Evolutionary conservation across 2,797 vertebrate species (phyloP).

Genomic region (Coendou prehensilis): DNA sequence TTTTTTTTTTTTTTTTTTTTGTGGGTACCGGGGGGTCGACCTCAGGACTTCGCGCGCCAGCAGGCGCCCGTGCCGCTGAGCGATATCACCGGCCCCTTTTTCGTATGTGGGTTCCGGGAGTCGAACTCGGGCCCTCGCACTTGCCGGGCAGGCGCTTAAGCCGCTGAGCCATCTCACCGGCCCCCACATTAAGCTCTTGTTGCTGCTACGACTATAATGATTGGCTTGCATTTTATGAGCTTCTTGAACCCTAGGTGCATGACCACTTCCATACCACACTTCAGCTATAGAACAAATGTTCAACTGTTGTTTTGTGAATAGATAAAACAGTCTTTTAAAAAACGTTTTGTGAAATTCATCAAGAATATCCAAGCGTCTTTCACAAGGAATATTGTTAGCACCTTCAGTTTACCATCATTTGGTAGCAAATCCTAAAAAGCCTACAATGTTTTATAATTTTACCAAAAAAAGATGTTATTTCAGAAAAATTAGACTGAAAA

Average conservation of each 20-base stretch:
- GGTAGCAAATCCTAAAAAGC: neutral
- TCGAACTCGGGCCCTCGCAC: too few species aligned
- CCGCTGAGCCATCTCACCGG: too few species aligned
- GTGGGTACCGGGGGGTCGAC: too few species aligned
- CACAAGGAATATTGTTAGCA: neutral
- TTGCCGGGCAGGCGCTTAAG: too few species aligned
- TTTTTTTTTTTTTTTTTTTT: too few species aligned
- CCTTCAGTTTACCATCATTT: slow-evolving; percentile 27
- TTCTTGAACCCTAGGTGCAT: neutral
- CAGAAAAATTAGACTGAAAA: neutral
- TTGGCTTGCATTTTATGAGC: neutral
- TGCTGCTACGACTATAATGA: neutral
- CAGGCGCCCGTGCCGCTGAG: too few species aligned
- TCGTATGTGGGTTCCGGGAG: too few species aligned
- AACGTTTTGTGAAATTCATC: neutral
- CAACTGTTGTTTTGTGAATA: neutral
- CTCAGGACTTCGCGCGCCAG: too few species aligned
- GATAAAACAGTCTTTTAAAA: neutral
- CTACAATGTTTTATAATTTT: slow-evolving; percentile 50
- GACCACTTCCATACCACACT: neutral
- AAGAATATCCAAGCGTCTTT: neutral
- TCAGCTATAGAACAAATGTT: neutral
- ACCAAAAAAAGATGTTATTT: neutral
- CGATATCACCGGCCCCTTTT: too few species aligned
- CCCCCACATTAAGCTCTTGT: neutral